Conservation (phyloP, 2,888 invertebrate species). For the Harpalus rubripes region DNA sequence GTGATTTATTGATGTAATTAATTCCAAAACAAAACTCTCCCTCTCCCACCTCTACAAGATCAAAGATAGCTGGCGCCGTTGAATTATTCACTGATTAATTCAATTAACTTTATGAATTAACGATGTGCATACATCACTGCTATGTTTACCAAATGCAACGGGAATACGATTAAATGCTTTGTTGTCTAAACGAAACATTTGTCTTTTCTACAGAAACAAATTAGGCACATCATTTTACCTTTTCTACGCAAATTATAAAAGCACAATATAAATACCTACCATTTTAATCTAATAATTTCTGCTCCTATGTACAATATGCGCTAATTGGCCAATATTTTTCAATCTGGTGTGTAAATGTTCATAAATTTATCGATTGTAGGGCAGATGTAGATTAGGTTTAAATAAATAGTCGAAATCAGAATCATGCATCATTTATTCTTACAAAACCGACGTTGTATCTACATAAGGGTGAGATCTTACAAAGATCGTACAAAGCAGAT, state of each 20-base stretch:
- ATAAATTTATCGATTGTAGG: too few species aligned
- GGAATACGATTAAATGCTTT: slow-evolving; percentile 37
- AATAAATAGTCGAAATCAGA: too few species aligned
- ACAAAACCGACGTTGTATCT: too few species aligned
- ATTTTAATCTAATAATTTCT: too few species aligned
- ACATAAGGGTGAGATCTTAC: too few species aligned
- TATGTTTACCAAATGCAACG: slow-evolving; percentile 35
- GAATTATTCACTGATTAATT: slow-evolving; percentile 65
- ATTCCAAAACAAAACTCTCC: slow-evolving; percentile 58
- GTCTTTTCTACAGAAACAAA: slow-evolving; percentile 14
- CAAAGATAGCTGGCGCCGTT: slow-evolving; percentile 58
- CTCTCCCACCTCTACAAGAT: slow-evolving; percentile 45
- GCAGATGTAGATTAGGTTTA: too few species aligned
- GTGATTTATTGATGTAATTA: slow-evolving; percentile 65
- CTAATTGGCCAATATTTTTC: too few species aligned
- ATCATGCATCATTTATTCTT: too few species aligned
- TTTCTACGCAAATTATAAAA: not conserved
- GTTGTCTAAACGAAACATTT: slow-evolving; percentile 18
- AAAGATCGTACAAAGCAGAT: too few species aligned
- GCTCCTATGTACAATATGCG: too few species aligned
- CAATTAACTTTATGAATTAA: slow-evolving; percentile 63
- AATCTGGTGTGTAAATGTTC: too few species aligned
- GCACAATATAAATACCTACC: too few species aligned
- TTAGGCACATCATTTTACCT: not conserved
- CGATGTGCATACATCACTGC: slow-evolving; percentile 56